Evolutionary conservation across 2,113 vertebrate species (phyloP).

Genomic region (Cariama cristata): DNA sequence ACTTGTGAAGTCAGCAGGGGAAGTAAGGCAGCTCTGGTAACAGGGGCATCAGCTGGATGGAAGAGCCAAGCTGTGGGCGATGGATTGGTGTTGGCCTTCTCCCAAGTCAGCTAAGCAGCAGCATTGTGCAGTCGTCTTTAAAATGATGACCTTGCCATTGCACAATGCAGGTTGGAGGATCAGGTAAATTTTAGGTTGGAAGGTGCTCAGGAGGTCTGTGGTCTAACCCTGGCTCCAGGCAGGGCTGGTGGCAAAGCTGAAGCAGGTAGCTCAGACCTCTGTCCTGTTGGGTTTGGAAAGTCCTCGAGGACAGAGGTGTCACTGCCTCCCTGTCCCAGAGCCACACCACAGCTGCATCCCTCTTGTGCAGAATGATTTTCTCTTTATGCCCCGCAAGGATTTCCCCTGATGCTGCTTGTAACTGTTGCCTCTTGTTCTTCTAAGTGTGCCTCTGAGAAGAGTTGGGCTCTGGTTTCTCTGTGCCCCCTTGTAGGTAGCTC

Average conservation of each 20-base stretch:
- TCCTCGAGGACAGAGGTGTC: not conserved
- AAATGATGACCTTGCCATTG: not conserved
- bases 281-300: not conserved
- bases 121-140: not conserved
- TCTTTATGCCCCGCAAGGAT: not conserved
- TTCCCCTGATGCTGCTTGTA: not conserved
- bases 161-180: not conserved
- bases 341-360: not conserved
- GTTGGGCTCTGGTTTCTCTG: not conserved
- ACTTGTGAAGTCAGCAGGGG: conserved; percentile 13
- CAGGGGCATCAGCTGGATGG: not conserved
- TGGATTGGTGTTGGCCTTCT: not conserved
- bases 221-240: not conserved
- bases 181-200: not conserved
- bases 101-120: not conserved
- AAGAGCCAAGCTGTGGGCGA: not conserved
- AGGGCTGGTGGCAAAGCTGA: not conserved
- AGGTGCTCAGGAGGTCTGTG: not conserved
- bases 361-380: not conserved
- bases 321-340: not conserved
- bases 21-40: not conserved
- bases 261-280: not conserved
- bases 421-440: not conserved
- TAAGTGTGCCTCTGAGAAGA: not conserved
- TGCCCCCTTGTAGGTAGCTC: not conserved